Conservation (phyloP, 2,113 vertebrate genomes). For the Rhadina sibilatrix region DNA sequence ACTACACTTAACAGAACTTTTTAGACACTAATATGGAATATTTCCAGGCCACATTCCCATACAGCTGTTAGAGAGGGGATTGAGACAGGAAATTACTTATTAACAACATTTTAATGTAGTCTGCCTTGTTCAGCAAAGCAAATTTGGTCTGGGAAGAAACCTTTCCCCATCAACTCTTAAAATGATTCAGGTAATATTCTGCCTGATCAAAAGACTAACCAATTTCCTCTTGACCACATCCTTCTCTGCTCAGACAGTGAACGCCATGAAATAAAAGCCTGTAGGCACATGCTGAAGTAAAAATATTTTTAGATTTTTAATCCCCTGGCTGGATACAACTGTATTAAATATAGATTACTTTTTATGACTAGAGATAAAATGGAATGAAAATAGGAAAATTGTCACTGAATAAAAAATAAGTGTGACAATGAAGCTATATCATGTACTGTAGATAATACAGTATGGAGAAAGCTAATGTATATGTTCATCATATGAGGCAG, state of each 20-base stretch:
- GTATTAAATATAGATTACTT: conserved; percentile 67
- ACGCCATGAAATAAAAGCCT: conserved; percentile 14
- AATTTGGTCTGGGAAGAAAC: conserved; percentile 59
- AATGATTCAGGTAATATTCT: conserved; percentile 69
- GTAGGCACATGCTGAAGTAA: conserved; percentile 52
- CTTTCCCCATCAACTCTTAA: conserved; percentile 52
- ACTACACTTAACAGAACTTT: background rate
- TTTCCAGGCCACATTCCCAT: conserved; percentile 4
- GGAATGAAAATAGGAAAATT: conserved; percentile 37
- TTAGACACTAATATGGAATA: conserved; percentile 14
- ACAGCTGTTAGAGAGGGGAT: background rate
- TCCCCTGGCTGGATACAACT: conserved; percentile 58
- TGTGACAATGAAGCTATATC: background rate
- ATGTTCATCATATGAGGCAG: background rate
- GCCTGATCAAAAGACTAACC: conserved; percentile 67
- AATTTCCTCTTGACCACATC: conserved; percentile 72
- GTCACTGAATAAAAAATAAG: background rate
- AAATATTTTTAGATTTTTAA: conserved; percentile 67
- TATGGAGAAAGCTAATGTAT: background rate
- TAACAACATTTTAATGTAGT: conserved; percentile 56
- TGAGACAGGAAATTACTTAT: conserved; percentile 61
- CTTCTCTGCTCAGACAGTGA: conserved; percentile 41
- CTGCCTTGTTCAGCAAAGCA: conserved; percentile 46
- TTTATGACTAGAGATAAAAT: conserved; percentile 65
- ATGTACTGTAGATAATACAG: background rate